Evolutionary conservation across 2,113 vertebrate genomes (phyloP).

Genomic region (Numida meleagris): DNA sequence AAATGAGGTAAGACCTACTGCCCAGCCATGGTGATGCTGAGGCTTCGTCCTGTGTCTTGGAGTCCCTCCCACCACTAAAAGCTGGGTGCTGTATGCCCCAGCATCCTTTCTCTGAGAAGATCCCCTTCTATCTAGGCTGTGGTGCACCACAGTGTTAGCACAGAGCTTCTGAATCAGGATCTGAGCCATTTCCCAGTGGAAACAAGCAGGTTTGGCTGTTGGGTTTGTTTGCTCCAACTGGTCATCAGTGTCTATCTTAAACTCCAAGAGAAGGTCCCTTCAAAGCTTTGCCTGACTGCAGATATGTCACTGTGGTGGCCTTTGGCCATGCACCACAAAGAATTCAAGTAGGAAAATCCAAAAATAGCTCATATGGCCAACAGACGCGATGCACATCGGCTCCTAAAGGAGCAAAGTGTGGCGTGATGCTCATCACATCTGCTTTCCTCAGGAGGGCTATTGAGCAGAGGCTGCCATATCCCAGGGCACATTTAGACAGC

Average conservation of each 20-base stretch:
- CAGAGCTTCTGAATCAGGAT: background rate
- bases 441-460: background rate
- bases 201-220: background rate
- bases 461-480: background rate
- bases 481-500: background rate
- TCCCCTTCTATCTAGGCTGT: background rate
- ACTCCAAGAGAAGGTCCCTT: background rate
- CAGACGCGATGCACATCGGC: fast-evolving
- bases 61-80: background rate
- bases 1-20: background rate
- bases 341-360: background rate
- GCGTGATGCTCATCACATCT: background rate
- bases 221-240: fast-evolving
- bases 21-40: background rate
- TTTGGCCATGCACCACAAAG: background rate
- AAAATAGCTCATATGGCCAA: background rate
- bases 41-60: background rate
- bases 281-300: background rate
- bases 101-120: background rate
- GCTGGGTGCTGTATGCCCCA: fast-evolving
- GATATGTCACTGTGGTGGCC: background rate
- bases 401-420: background rate
- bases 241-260: background rate
- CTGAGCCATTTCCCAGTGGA: background rate
- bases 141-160: background rate